phyloP scores from a whole-genome alignment of 2,888 invertebrate species.

The Philaethria dido region DNA sequence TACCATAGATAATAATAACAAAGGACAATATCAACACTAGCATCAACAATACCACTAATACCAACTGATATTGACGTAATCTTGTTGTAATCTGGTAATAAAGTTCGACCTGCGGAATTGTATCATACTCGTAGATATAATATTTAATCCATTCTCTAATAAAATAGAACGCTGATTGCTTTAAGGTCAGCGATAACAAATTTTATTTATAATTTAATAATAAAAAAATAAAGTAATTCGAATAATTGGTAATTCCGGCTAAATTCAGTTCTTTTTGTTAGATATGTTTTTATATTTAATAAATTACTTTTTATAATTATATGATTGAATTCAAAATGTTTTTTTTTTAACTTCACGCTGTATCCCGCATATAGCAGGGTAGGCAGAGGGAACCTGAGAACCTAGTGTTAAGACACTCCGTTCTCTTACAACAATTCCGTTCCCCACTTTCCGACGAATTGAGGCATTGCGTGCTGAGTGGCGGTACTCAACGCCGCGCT shows the following conservation, averaged over 20 bases:
- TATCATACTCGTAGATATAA: conserved; percentile 34
- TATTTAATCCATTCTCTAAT: conserved; percentile 40
- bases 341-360: too few species aligned
- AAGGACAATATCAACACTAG: too few species aligned
- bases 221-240: background rate
- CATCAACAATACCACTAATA: conserved; percentile 1
- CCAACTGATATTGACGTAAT: conserved; percentile 21
- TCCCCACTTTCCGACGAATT: too few species aligned
- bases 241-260: background rate
- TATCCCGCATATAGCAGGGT: too few species aligned
- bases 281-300: background rate
- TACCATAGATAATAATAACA: too few species aligned
- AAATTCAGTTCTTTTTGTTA: background rate
- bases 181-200: conserved; percentile 39
- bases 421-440: too few species aligned
- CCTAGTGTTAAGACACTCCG: too few species aligned
- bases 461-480: too few species aligned
- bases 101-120: conserved; percentile 32
- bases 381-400: too few species aligned
- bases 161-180: conserved; percentile 42
- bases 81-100: conserved; percentile 4
- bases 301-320: background rate
- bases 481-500: too few species aligned
- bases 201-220: conserved; percentile 3
- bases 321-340: too few species aligned